Conservation (phyloP, 2,888 invertebrate genomes). For the Phalera bucephala region DNA sequence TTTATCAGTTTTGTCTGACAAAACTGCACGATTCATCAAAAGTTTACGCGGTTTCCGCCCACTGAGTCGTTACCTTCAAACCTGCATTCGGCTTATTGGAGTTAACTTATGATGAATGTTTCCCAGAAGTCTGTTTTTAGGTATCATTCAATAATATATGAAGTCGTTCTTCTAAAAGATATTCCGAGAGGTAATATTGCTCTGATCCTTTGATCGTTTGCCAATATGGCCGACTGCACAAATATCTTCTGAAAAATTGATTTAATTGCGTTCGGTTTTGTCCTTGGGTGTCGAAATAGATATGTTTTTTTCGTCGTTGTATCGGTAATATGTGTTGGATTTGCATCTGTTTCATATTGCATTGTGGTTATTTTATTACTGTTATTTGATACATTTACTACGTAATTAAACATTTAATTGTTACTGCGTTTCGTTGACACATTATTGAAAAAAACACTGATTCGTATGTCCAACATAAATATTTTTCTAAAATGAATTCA, state of each 20-base stretch:
- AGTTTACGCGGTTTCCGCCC: background rate
- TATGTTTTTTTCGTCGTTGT: constrained; percentile 5
- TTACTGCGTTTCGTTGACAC: too few relatives aligned
- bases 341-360: constrained; percentile 6
- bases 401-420: background rate
- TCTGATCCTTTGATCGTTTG: constrained; percentile 34
- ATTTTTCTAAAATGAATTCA: too few relatives aligned
- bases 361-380: constrained; percentile 6
- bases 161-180: background rate
- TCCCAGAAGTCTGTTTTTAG: background rate
- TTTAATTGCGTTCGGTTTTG: constrained; percentile 9
- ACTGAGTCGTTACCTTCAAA: background rate
- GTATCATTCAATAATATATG: background rate
- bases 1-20: too few relatives aligned
- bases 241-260: constrained; percentile 2
- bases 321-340: constrained; percentile 3
- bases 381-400: constrained; percentile 1
- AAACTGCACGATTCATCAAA: background rate
- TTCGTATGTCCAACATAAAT: too few relatives aligned
- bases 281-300: constrained; percentile 13
- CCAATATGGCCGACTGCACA: constrained; percentile 19
- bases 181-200: constrained; percentile 9
- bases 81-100: background rate
- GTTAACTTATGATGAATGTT: background rate
- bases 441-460: too few relatives aligned